Base-by-base conservation (phyloP, 2,797 vertebrate genomes). In the Ceryle rudis region DNA sequence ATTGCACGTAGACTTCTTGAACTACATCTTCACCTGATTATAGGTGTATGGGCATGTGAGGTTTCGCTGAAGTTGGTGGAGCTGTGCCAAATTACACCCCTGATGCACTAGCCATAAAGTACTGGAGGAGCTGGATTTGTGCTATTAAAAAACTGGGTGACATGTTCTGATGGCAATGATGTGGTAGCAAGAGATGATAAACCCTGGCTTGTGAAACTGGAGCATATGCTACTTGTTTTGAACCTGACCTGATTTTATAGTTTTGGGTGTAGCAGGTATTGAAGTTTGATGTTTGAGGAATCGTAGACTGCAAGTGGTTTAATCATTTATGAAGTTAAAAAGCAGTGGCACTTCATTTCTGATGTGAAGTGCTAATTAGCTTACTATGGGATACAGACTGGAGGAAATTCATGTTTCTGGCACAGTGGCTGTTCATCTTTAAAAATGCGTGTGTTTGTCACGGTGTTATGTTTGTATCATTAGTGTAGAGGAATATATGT, bases 161-260 rank as follows among this genome's bases (percentile, higher is more conserved):
- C 5, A 2, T 0, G 7, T 55, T 84, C 70, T 77, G 62, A 14
- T 13, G 42, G 51, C 5, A 25, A 20, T 25, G 77, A n/a, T 0
- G 0, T 44, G 60, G 44, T 9, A 57, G 33, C 5, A 13, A 28
- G 20, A 64, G 69, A 65, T 69, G 61, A 81, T 82, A 75, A 95
- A 64, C 44, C 26, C 42, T 21, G 60, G 47, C 71, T 75, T 0
- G 28, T 79, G 93, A 73, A 96, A 93, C 81, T 94, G 74, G 91
- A 90, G 75, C 82, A 52, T 21, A 31, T 28, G 39, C 69, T 65
- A 0, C 78, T 86, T 64, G 35, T 79, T 96, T 81, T 69, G 84
- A 92, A 86, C 42, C 65, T 96, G 95, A 94, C 93, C 93, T 88
- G 91, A 46, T 94, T 97, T 86, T 84, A 70, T 69, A 79, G 35